Base-by-base conservation (phyloP, 2,113 vertebrate species). In the Diadophis punctatus region DNA sequence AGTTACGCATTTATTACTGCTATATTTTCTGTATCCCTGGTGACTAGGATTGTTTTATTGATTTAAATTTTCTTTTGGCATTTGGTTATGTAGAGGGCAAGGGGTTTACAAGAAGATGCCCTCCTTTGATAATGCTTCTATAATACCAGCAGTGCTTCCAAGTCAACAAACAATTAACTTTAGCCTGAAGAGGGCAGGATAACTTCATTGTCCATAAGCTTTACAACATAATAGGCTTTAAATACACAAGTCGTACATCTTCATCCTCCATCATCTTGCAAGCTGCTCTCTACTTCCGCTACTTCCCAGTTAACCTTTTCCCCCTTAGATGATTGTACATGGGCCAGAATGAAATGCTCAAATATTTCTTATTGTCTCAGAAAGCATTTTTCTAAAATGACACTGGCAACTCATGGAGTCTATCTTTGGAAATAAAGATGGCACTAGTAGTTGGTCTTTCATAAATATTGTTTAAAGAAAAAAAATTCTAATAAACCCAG, bases 21-120 rank as follows among this genome's bases (percentile, higher is more conserved):
- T 88, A 51, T 34, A 22, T 49, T 48, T 49, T 80, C 46, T 53
- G n/a, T 55, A 14, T 87, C 48, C 60, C 74, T 3, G 46, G 27
- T 46, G 1, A 18, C 49, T 48, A 88, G 46, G 1, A 48, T 1
- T 2, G n/a, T 88, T 4, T 0, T 0, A 39, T 39, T 16, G 58
- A 25, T 10, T 80, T 88, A 51, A 46, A 18, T 74, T 5, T 74
- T 68, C 4, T n/a, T 74, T 34, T 74, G 5, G 1, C 63, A 8
- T 74, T 34, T 34, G 68, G 30, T 18, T 34, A 74, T 18, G 6
- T 18, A 20, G 30, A 74, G 63, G 63, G 30, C 5, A 68, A 18
- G 30, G 63, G 14, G n/a, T n/a, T n/a, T 74, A n/a, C 12, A 34
- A 74, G n/a, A 34, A 74, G 5, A 74, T 34, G 63, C 14, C n/a